Evolutionary conservation across 2,888 invertebrate species (phyloP).

Genomic region (Stenotaenia linearis): DNA sequence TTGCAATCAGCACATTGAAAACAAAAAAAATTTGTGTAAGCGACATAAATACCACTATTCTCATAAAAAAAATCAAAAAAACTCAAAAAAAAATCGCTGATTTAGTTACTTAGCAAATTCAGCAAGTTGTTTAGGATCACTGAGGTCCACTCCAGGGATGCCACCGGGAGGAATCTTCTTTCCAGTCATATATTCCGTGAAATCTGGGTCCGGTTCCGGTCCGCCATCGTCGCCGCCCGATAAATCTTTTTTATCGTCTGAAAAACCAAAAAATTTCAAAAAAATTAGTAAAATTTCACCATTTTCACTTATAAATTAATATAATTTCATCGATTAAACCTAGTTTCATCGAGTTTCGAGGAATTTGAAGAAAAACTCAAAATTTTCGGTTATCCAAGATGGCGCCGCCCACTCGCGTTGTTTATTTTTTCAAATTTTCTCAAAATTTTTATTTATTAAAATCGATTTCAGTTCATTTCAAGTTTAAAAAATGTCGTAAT

Average conservation of each 20-base stretch:
- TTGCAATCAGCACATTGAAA: neutral
- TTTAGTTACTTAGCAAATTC: constrained; percentile 67
- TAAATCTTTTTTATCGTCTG: constrained; percentile 41
- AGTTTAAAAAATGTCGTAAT: too few species aligned
- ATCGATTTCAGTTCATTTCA: too few species aligned
- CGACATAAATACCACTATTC: neutral
- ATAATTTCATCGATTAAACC: too few species aligned
- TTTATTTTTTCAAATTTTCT: too few species aligned
- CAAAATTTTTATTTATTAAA: too few species aligned
- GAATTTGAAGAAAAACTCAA: too few species aligned
- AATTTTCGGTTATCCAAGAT: too few species aligned
- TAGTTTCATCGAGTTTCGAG: too few species aligned
- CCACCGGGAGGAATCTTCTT: constrained; percentile 66
- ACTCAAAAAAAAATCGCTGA: neutral
- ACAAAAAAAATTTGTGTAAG: neutral
- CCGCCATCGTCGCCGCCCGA: constrained; percentile 71
- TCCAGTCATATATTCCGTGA: constrained; percentile 86
- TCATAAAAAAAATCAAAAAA: too few species aligned
- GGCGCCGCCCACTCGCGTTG: too few species aligned
- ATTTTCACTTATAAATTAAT: too few species aligned
- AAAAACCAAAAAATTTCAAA: neutral
- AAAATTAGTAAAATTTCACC: too few species aligned
- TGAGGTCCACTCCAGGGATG: constrained; percentile 77
- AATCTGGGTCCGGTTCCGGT: constrained; percentile 83
- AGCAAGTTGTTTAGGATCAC: constrained; percentile 86